Conservation (phyloP, 2,113 vertebrate genomes). For the Brachirus orientalis region DNA sequence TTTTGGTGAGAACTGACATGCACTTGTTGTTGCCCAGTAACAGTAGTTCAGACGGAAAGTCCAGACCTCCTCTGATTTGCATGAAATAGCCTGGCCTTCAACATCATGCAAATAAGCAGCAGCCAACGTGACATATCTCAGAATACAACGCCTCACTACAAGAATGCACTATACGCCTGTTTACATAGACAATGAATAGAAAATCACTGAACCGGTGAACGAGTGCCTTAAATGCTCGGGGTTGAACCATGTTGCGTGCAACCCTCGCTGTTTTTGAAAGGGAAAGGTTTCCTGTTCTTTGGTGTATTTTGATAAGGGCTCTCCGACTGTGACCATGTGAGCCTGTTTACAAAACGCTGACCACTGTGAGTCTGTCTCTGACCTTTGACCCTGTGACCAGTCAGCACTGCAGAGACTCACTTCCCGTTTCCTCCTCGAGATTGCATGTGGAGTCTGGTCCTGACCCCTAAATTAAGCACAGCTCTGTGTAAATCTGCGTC, state of each 20-base stretch:
- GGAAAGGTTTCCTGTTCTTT: constrained; percentile 58
- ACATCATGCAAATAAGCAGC: too few relatives aligned
- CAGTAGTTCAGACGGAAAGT: too few relatives aligned
- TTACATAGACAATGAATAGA: too few relatives aligned
- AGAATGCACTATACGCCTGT: too few relatives aligned
- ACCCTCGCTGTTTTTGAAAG: constrained; percentile 50
- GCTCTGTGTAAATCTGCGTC: constrained; percentile 15
- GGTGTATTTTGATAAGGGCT: constrained; percentile 62
- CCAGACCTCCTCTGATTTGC: too few relatives aligned
- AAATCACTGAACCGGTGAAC: not conserved
- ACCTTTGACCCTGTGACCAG: constrained; percentile 54
- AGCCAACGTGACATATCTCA: too few relatives aligned
- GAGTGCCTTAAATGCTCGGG: not conserved
- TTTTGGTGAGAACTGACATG: too few relatives aligned
- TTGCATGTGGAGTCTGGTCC: constrained; percentile 17
- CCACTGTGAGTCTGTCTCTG: constrained; percentile 54
- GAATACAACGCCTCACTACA: too few relatives aligned
- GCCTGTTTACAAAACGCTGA: constrained; percentile 70
- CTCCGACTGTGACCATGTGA: constrained; percentile 30
- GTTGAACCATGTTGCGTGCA: constrained; percentile 42
- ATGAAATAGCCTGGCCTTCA: too few relatives aligned
- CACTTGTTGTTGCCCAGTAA: too few relatives aligned
- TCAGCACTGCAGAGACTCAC: constrained; percentile 29
- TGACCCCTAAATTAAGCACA: constrained; percentile 20
- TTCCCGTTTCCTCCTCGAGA: constrained; percentile 69